Evolutionary conservation across 2,113 vertebrate genomes (phyloP).

Genomic region (Tricholaema leucomelas): DNA sequence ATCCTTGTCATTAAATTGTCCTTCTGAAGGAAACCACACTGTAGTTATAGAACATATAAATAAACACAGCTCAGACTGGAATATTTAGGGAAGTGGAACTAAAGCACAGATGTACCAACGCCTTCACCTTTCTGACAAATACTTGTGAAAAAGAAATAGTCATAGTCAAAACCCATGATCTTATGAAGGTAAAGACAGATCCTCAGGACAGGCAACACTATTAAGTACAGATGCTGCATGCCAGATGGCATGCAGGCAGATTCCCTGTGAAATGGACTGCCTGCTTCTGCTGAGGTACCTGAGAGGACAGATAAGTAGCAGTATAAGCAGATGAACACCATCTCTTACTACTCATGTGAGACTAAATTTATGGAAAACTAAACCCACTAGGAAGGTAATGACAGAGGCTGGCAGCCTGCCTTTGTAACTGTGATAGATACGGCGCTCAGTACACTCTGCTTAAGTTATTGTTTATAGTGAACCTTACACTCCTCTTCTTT

Average conservation of each 20-base stretch:
- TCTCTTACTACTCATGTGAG: not conserved
- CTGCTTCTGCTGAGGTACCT: not conserved
- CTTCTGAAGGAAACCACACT: not conserved
- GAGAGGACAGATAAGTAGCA: not conserved
- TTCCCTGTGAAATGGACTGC: not conserved
- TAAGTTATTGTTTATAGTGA: not conserved
- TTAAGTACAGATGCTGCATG: not conserved
- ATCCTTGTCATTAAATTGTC: not conserved
- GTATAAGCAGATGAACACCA: not conserved
- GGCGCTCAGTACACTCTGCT: not conserved
- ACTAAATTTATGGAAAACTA: not conserved
- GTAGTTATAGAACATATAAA: slow-evolving; percentile 12
- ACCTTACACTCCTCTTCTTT: not conserved
- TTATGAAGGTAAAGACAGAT: not conserved
- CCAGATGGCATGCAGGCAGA: not conserved
- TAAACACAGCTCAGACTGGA: not conserved
- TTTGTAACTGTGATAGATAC: not conserved
- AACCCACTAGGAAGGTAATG: not conserved
- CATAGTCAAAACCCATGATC: not conserved
- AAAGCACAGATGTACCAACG: accelerated
- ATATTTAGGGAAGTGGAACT: slow-evolving; percentile 36
- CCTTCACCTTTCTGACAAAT: not conserved
- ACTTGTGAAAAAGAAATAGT: not conserved
- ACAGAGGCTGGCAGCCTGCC: not conserved
- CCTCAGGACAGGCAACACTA: not conserved